Evolutionary conservation across 2,797 vertebrate species (phyloP), one percentile per base, ranked within the genome.

Genomic region (Psittacula derbiana): DNA sequence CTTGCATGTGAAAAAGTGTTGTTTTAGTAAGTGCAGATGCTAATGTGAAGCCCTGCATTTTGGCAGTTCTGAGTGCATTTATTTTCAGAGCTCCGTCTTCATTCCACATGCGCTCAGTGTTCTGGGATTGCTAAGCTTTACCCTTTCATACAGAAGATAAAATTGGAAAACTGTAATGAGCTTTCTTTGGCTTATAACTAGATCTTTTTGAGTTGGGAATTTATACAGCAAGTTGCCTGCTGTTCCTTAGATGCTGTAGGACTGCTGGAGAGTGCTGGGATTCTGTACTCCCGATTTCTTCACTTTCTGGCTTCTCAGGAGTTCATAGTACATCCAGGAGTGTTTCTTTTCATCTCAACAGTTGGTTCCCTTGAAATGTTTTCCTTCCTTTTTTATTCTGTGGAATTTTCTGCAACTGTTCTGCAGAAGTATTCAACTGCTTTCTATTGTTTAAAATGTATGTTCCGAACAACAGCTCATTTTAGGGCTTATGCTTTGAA

Each of bases 341-440:
- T 28, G 30, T 78, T 91, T 47, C 66, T 55, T 46, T 31, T 66
- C 31, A 38, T 90, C 62, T 57, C 93, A 86, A 10, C 76, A 75
- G 49, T 61, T 88, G 58, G 19, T 86, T 88, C 40, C 71, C 55
- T 62, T 76, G 31, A 93, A 92, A 40, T 73, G 43, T 50, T 90
- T 80, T 87, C 24, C 4, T 21, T 43, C 50, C 41, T 24, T 40
- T 21, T 31, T 27, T 3, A 19, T 36, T 71, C 40, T 60, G 25
- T 88, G 74, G 83, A 86, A 74, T 78, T 92, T 86, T 92, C 69
- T 93, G 66, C 67, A 50, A 18, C 80, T 79, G 12, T 82, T 81
- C 66, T 92, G 41, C 49, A 73, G 3, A 67, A 86, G 43, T 40
- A 57, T 88, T 81, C 24, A 52, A 67, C 62, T 85, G 46, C 64